Evolutionary conservation across 2,113 vertebrate genomes (phyloP).

Genomic region (Forbesichthys agassizii): DNA sequence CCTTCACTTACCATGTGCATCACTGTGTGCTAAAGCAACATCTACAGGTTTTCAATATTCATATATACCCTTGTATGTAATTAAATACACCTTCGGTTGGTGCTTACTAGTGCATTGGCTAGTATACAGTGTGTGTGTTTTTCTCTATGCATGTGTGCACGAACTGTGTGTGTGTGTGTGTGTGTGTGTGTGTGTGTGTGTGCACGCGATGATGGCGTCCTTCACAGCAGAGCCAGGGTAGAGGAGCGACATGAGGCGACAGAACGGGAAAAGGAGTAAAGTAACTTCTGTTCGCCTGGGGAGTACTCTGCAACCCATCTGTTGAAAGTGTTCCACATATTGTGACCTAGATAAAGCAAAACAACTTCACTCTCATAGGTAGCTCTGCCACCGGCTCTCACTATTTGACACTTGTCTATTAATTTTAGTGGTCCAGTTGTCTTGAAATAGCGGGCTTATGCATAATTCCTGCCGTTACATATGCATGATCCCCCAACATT

Average conservation of each 20-base stretch:
- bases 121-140: constrained; percentile 1
- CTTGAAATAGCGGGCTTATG: constrained; percentile 72
- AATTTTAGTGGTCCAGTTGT: constrained; percentile 75
- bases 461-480: constrained; percentile 69
- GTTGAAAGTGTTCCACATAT: constrained; percentile 82
- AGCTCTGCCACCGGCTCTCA: constrained; percentile 52
- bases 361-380: constrained; percentile 73
- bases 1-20: too few species aligned
- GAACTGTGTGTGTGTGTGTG: constrained; percentile 6
- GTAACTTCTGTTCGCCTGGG: constrained; percentile 82
- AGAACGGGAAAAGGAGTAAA: constrained; percentile 55
- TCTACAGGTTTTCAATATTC: too few species aligned
- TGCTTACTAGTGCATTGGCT: constrained; percentile 5
- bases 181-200: constrained; percentile 9
- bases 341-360: constrained; percentile 80
- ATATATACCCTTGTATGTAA: neutral
- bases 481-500: constrained; percentile 50
- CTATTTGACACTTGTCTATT: constrained; percentile 77
- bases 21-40: too few species aligned
- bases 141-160: constrained; percentile 8
- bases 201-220: constrained; percentile 49
- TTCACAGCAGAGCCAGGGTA: constrained; percentile 48
- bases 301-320: constrained; percentile 78
- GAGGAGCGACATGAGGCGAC: constrained; percentile 41
- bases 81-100: constrained; percentile 32